These are phyloP conservation scores for Prosopocoilus inquinatus DNA, from an alignment of 2,888 invertebrate genomes.

Conservation along the genomic window DNA sequence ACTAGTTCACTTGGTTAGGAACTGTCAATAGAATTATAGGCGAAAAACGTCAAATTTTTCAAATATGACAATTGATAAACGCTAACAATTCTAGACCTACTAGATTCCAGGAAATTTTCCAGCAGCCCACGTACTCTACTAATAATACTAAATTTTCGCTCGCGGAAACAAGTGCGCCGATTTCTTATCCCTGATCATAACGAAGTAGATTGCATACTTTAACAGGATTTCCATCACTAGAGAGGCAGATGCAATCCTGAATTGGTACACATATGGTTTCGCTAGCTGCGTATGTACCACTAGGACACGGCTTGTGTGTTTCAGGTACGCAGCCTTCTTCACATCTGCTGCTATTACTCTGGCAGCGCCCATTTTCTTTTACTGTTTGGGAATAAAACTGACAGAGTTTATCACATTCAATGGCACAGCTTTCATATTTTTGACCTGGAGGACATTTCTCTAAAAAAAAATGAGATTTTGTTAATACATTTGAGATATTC, in stretches of 20 bases:
- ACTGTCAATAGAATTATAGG: too few relatives aligned
- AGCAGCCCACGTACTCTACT: too few relatives aligned
- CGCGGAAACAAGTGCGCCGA: too few relatives aligned
- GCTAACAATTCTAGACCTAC: too few relatives aligned
- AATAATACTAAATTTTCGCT: too few relatives aligned
- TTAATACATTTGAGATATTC: too few relatives aligned
- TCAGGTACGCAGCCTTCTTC: constrained; percentile 42
- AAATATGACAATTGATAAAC: too few relatives aligned
- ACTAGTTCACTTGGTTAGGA: too few relatives aligned
- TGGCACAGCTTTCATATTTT: constrained; percentile 67
- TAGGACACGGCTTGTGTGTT: constrained; percentile 53
- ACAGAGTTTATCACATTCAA: constrained; percentile 71
- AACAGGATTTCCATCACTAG: constrained; percentile 54
- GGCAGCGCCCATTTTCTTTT: constrained; percentile 49
- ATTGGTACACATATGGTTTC: constrained; percentile 67
- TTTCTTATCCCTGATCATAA: too few relatives aligned
- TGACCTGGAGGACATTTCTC: constrained; percentile 50
- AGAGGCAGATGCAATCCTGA: constrained; percentile 74
- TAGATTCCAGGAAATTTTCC: too few relatives aligned
- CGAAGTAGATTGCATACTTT: constrained; percentile 8
- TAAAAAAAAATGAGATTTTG: too few relatives aligned
- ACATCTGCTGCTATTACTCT: constrained; percentile 46
- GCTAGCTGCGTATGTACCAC: constrained; percentile 68
- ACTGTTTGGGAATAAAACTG: constrained; percentile 58
- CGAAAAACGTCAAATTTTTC: too few relatives aligned